phyloP scores from a whole-genome alignment of 2,797 vertebrate genomes.

The Phoeniculus purpureus region DNA sequence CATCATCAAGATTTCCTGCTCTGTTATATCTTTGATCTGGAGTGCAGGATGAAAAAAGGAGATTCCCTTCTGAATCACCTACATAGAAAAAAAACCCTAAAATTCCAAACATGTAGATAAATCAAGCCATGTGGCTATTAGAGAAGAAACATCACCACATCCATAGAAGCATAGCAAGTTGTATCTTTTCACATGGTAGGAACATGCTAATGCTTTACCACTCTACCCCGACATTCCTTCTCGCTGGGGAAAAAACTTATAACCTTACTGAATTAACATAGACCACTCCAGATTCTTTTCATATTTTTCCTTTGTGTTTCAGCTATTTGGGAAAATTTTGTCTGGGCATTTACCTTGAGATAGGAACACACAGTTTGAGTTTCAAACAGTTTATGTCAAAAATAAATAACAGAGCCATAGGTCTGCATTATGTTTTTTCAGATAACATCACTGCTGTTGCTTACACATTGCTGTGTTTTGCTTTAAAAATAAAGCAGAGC shows the following conservation, averaged over 20 bases:
- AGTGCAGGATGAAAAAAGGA: neutral
- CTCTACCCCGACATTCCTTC: neutral
- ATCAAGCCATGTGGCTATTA: neutral
- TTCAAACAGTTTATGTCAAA: slow-evolving; percentile 29
- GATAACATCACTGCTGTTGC: neutral
- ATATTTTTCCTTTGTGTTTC: neutral
- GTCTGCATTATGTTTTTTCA: neutral
- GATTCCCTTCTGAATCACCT: neutral
- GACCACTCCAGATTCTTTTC: neutral
- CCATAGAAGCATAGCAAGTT: neutral
- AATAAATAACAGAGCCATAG: slow-evolving; percentile 1
- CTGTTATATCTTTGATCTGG: neutral
- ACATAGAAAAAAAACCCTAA: neutral
- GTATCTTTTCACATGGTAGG: neutral
- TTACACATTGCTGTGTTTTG: neutral
- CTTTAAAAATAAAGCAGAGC: neutral
- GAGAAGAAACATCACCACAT: neutral
- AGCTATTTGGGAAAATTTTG: neutral
- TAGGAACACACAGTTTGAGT: neutral
- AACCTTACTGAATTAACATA: neutral
- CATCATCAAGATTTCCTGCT: neutral
- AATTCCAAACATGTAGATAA: neutral
- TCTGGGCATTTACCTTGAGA: neutral
- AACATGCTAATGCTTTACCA: neutral
- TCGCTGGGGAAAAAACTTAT: neutral